phyloP scores from a whole-genome alignment of 2,797 vertebrate species.

The Strix occidentalis region DNA sequence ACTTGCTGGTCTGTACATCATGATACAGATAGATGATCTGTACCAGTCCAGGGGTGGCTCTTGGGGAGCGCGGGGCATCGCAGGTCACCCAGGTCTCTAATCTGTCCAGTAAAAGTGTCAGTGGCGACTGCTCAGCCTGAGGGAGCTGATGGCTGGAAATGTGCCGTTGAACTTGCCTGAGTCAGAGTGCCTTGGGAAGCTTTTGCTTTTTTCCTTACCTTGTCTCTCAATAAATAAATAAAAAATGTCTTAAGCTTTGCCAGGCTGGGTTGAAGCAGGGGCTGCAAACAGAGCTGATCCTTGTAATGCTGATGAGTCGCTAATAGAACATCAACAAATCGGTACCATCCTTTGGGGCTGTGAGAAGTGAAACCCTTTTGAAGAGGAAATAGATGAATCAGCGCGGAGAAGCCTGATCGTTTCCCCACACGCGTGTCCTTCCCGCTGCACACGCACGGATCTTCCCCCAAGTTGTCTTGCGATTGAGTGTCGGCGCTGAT shows the following conservation, averaged over 20 bases:
- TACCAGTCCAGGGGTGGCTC: neutral
- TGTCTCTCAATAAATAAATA: neutral
- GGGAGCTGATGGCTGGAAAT: fast-evolving
- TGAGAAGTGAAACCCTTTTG: neutral
- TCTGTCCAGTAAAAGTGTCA: fast-evolving
- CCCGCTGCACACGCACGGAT: fast-evolving
- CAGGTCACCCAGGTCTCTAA: neutral
- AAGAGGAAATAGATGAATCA: neutral
- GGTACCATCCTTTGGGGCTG: neutral
- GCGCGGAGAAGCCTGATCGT: neutral
- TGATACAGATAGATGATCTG: fast-evolving
- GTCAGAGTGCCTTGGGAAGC: neutral
- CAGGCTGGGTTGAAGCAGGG: neutral
- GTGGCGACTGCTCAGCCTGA: neutral
- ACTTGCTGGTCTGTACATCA: neutral
- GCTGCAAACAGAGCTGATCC: neutral
- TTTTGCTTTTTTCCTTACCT: neutral
- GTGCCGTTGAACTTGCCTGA: neutral
- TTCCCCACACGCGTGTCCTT: neutral
- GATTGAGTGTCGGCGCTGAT: fast-evolving
- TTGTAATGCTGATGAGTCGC: neutral
- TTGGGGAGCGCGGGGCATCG: fast-evolving
- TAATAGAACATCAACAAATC: neutral
- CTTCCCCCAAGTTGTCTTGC: neutral
- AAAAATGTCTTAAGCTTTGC: neutral